Evolutionary conservation across 2,113 vertebrate genomes (phyloP), one percentile per base, ranked within the genome.

Genomic region (Mixornis gularis): DNA sequence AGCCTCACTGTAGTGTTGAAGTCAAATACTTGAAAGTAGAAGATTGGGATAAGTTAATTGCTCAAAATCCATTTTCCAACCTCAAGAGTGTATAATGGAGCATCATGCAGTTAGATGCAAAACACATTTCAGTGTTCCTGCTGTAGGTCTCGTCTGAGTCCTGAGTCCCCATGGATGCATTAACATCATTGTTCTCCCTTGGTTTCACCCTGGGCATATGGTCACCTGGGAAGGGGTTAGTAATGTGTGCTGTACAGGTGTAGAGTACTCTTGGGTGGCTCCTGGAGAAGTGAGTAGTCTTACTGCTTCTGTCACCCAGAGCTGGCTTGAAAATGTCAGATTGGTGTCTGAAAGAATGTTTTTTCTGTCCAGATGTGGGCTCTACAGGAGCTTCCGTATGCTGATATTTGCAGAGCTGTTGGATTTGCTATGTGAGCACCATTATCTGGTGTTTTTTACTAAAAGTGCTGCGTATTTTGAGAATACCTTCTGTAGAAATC

Each of bases 71-170:
- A 4, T 74, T 91, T 87, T 83, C 40, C 32, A 40, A 1, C 46
- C 65, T 85, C 15, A 21, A 21, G 11, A 24, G 12, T 27, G 1
- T 24, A 17, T 70, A 56, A 20, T 0, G 0, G 53, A 79, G 17
- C 44, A 41, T 62, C 53, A 63, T 76, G 13, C 29, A 58, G 2
- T 64, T 65, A 63, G 26, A 5, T 41, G 38, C 24, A 58, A 48
- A 81, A 26, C 30, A 38, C 10, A 9, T 51, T 59, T 3, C 6
- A 25, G 32, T 17, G 32, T 70, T 46, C 11, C 41, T 64, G 62
- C 44, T 78, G 40, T 51, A 52, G 63, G n/a, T 59, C 53, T 63
- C 38, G 13, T 26, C 48, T 36, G 62, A 66, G 71, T 38, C 34
- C 58, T 32, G 49, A 46, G 68, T 36, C 52, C n/a, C 34, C 49